Evolutionary conservation across 2,888 invertebrate genomes (phyloP), one percentile per base, ranked within the genome.

Genomic region (Ormia ochracea): DNA sequence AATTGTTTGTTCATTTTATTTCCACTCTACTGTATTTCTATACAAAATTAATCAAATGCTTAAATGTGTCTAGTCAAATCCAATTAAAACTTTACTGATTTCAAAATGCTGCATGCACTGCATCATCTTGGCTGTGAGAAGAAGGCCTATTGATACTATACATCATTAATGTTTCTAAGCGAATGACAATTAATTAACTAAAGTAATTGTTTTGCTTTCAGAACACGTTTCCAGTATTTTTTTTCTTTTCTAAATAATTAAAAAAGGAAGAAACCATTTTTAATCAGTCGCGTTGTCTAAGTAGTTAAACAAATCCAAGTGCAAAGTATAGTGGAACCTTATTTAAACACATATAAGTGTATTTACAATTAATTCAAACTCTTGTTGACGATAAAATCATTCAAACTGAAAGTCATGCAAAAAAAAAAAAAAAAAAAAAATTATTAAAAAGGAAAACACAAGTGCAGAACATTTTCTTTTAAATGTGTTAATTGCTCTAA

Each of bases 271-370:
- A 58, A 68, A 36, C 28, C 2, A 33, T 50, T 33, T 63, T 50
- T 12, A 43, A 74, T 59, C 58, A 66, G 75, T 76, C 68, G 68
- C 68, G 19, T 45, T 65, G 17, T 28, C 63, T 12, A 41, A 72
- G 26, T 70, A 21, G 4, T 17, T 31, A 45, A 61, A n/a, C 43
- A 52, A 52, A 61, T 45, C 33, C 14, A 21, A 61, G 10, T 33
- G 48, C 17, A 21, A 52, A 28, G 17, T 52, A 17, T n/a, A 23
- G 2, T 48, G n/a, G 23, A 33, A 48, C 31, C 33, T 21, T 69
- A 17, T 6, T n/a, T 31, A 69, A 23, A 17, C 14, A 17, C 10
- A n/a, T n/a, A n/a, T n/a, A 2, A 36, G n/a, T 23, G 4, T 50
- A 50, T 50, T n/a, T 33, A 36, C 33, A 33, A 54, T 5, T 33